phyloP scores from a whole-genome alignment of 2,113 vertebrate species.

The Calyptomena viridis region DNA sequence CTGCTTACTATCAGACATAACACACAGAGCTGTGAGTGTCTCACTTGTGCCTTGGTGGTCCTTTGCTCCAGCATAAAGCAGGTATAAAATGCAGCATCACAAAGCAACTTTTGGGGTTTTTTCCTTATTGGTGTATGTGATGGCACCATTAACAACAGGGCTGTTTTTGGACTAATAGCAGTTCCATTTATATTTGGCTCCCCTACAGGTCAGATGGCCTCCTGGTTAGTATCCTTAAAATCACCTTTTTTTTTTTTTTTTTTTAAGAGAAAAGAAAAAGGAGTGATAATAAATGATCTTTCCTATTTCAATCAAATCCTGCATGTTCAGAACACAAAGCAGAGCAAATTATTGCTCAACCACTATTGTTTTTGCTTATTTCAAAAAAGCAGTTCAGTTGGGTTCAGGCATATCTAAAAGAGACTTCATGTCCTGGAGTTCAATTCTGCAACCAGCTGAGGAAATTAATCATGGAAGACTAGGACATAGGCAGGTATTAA shows the following conservation, averaged over 20 bases:
- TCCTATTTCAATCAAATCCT: slow-evolving; percentile 39
- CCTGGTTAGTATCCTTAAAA: not conserved
- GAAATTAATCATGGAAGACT: not conserved
- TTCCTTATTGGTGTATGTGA: not conserved
- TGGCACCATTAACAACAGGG: not conserved
- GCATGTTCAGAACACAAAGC: slow-evolving; percentile 44
- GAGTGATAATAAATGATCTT: slow-evolving; percentile 12
- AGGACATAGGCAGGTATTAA: not conserved
- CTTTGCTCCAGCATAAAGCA: not conserved
- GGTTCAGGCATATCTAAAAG: slow-evolving; percentile 36
- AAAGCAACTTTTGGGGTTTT: not conserved
- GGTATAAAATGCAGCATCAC: not conserved
- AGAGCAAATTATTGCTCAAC: slow-evolving; percentile 38
- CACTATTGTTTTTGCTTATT: slow-evolving; percentile 39
- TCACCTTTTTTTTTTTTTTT: not conserved
- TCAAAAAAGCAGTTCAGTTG: slow-evolving; percentile 20
- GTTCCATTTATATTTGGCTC: not conserved
- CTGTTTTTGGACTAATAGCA: not conserved
- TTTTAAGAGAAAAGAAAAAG: not conserved
- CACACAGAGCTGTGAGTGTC: not conserved
- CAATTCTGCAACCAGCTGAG: not conserved
- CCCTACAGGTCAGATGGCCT: not conserved
- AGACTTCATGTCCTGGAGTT: not conserved
- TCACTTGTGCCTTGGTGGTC: not conserved
- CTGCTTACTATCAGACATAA: not conserved